Evolutionary conservation across 2,888 invertebrate species (phyloP).

Genomic region (Bugulina stolonifera): DNA sequence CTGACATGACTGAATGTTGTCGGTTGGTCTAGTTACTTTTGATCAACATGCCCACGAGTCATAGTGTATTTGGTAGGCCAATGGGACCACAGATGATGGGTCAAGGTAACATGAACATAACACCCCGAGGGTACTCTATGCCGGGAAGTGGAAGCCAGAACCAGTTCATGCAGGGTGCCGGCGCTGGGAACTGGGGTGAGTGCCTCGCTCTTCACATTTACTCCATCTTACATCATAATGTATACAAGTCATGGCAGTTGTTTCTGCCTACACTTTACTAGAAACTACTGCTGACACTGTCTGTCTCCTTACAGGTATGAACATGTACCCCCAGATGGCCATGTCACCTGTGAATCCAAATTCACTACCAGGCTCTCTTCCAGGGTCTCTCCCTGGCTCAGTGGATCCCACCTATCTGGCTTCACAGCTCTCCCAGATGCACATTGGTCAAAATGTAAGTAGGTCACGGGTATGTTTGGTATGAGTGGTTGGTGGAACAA

Average conservation of each 20-base stretch:
- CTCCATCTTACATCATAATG: too few species aligned
- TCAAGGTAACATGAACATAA: conserved; percentile 31
- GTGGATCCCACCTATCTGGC: conserved; percentile 21
- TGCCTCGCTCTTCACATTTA: background rate
- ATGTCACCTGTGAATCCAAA: conserved; percentile 27
- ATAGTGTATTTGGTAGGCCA: background rate
- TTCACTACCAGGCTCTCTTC: conserved; percentile 10
- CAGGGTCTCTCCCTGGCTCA: conserved; percentile 9
- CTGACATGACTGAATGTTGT: too few species aligned
- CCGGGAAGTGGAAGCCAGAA: conserved; percentile 46
- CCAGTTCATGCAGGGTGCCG: conserved; percentile 45
- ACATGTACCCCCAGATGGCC: conserved; percentile 26
- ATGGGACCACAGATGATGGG: conserved; percentile 7
- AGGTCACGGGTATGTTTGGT: too few species aligned
- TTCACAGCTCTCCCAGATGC: conserved; percentile 18
- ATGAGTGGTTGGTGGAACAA: too few species aligned
- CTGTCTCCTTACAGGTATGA: conserved; percentile 2
- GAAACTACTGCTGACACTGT: too few species aligned
- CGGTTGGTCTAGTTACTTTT: too few species aligned
- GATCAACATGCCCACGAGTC: too few species aligned
- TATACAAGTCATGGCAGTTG: too few species aligned
- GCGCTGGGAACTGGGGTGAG: conserved; percentile 56
- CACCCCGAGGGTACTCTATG: conserved; percentile 38
- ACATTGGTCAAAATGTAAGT: conserved; percentile 19
- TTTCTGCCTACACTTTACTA: too few species aligned